Percentiles rank a stretch among this genome's conserved stretches.
These are phyloP conservation scores for Nipponacmea schrenckii DNA, from an alignment of 2,888 invertebrate genomes.

Conservation along the genomic window DNA sequence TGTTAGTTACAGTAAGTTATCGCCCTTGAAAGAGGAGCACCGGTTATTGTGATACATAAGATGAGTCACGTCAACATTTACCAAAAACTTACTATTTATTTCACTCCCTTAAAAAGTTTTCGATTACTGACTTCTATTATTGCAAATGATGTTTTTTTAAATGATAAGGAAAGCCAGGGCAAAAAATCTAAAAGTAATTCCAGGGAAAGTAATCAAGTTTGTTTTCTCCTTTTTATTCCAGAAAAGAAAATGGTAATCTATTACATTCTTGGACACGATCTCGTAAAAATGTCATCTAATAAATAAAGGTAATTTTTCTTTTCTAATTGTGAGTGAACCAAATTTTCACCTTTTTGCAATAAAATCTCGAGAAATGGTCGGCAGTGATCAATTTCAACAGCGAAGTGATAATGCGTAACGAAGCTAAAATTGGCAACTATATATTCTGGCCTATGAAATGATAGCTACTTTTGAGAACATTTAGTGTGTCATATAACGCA, in stretches of 20 bases:
- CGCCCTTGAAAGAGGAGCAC: no score
- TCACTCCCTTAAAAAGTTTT: no score
- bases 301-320: slow-evolving; percentile 4
- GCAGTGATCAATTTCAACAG: not conserved
- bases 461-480: not conserved
- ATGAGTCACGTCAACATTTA: no score
- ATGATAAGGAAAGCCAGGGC: no score
- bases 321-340: slow-evolving; percentile 4
- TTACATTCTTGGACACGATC: not conserved
- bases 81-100: no score
- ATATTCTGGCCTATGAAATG: slow-evolving; percentile 2
- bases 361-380: slow-evolving; percentile 1
- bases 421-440: slow-evolving; percentile 6
- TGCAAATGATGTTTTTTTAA: no score
- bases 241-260: not conserved
- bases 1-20: no score
- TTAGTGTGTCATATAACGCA: not conserved
- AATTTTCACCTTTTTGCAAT: slow-evolving; percentile 9
- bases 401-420: slow-evolving; percentile 5
- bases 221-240: not conserved
- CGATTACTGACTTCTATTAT: no score
- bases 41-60: no score
- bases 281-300: not conserved
- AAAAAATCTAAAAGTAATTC: not conserved
- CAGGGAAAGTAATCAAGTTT: slow-evolving; percentile 1